A percentile compares a stretch with the other conserved stretches of the same genome.
Evolutionary conservation across 2,113 vertebrate genomes (phyloP).

Genomic region (Clupea harengus): DNA sequence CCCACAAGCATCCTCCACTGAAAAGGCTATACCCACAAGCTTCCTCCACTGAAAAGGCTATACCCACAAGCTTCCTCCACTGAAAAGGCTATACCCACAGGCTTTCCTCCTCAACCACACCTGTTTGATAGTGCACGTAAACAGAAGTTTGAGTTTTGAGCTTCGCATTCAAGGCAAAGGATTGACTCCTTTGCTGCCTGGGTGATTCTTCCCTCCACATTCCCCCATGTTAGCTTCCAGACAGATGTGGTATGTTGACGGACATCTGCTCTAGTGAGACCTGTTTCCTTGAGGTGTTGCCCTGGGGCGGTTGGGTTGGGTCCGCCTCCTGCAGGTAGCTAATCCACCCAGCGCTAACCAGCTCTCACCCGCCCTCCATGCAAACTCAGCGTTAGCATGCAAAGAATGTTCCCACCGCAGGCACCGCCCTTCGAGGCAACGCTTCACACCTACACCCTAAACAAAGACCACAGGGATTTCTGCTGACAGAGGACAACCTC

Average conservation of each 20-base stretch:
- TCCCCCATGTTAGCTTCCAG: neutral
- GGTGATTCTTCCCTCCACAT: neutral
- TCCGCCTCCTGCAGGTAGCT: neutral
- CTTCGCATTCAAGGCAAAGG: no score
- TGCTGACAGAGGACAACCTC: neutral
- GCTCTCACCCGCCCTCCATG: neutral
- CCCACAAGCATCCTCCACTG: no score
- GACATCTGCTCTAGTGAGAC: neutral
- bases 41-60: no score
- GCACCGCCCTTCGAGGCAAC: slow-evolving; percentile 28
- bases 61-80: no score
- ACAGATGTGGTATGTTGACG: no score
- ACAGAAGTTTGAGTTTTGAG: no score
- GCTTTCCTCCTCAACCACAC: no score
- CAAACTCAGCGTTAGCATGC: slow-evolving; percentile 37
- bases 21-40: no score
- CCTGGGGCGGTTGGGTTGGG: neutral
- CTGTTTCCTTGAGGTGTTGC: neutral
- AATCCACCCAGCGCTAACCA: neutral
- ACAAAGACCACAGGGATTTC: neutral
- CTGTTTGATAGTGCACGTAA: no score
- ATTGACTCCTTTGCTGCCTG: no score
- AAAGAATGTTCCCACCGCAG: slow-evolving; percentile 40
- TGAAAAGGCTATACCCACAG: no score
- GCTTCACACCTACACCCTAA: neutral